These are phyloP conservation scores for Girardia tigrina DNA, from an alignment of 2,888 invertebrate species.

Conservation along the genomic window DNA sequence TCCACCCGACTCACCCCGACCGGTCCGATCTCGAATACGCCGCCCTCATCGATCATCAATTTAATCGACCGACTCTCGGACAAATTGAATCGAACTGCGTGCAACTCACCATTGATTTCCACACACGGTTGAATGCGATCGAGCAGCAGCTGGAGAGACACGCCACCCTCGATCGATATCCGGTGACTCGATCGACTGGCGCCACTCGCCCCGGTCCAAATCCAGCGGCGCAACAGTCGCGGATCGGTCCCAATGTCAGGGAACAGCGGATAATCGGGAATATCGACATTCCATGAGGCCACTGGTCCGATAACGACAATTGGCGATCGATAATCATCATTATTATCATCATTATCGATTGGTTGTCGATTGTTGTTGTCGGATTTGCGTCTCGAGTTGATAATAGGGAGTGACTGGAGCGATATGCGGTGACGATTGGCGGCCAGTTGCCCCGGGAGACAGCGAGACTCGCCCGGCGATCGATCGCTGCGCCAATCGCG, in stretches of 20 bases:
- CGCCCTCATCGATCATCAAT: too few species aligned
- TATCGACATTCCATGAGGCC: conserved; percentile 1
- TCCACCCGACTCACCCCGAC: too few species aligned
- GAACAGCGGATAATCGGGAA: not conserved
- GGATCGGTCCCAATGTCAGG: not conserved
- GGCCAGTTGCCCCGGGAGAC: not conserved
- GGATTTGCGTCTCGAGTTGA: not conserved
- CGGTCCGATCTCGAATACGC: too few species aligned
- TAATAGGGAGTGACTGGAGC: not conserved
- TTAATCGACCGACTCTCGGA: too few species aligned
- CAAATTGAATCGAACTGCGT: too few species aligned
- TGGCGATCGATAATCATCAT: not conserved
- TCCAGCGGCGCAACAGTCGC: not conserved
- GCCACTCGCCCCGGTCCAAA: too few species aligned
- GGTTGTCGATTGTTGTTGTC: not conserved
- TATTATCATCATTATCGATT: not conserved
- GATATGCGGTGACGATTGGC: not conserved
- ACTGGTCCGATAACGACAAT: not conserved
- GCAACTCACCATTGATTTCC: too few species aligned
- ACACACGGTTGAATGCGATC: too few species aligned
- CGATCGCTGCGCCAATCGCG: not conserved
- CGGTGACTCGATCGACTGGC: too few species aligned
- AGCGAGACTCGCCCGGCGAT: not conserved
- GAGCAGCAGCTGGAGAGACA: too few species aligned
- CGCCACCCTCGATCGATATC: too few species aligned